These are phyloP conservation scores for Xiphydria camelus DNA, from an alignment of 2,888 invertebrate genomes.

Conservation along the genomic window DNA sequence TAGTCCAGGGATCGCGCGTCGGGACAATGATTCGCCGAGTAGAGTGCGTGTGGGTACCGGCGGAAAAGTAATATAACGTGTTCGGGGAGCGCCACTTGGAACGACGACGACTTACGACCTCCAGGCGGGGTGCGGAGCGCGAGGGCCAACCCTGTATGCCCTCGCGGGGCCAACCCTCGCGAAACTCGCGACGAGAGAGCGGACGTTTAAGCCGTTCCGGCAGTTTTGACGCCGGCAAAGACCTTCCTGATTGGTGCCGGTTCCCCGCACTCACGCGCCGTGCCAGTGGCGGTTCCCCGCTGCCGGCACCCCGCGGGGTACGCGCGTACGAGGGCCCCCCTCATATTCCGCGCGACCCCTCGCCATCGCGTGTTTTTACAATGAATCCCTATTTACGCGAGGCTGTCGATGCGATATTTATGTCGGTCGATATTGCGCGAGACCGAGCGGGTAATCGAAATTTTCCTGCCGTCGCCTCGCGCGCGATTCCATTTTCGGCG, in stretches of 20 bases:
- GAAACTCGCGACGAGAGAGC: background rate
- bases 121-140: background rate
- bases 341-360: conserved; percentile 11
- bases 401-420: conserved; percentile 55
- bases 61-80: conserved; percentile 1
- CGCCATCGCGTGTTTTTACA: conserved; percentile 50
- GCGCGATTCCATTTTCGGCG: conserved; percentile 31
- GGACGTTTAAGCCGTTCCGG: conserved; percentile 24
- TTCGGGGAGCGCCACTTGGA: background rate
- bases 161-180: background rate
- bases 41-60: background rate
- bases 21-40: conserved; percentile 1
- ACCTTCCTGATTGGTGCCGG: conserved; percentile 22
- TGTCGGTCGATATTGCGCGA: conserved; percentile 52
- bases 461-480: conserved; percentile 38
- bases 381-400: conserved; percentile 53
- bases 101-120: background rate
- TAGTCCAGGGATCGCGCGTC: background rate
- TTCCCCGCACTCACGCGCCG: conserved; percentile 9
- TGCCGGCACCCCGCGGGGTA: conserved; percentile 31
- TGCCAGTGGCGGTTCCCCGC: conserved; percentile 8
- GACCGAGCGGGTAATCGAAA: conserved; percentile 54
- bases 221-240: conserved; percentile 29
- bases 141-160: background rate
- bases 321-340: conserved; percentile 14